Evolutionary conservation across 23 tunicate genomes (phyloP).

Genomic region (Corella eumyota): DNA sequence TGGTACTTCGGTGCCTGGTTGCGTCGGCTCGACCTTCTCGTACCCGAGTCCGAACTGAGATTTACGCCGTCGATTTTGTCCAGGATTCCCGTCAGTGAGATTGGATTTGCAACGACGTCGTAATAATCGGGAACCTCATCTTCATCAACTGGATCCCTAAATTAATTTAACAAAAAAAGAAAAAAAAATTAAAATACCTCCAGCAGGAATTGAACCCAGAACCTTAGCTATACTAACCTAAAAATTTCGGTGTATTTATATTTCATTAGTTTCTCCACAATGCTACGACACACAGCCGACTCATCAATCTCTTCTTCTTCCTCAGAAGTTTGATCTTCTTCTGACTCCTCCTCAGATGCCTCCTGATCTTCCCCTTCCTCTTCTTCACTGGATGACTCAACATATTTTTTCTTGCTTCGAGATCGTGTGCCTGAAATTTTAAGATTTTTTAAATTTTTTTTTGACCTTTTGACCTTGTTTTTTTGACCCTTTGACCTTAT

Average conservation of each 20-base stretch:
- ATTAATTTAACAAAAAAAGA: neutral
- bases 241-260: slow-evolving; percentile 52
- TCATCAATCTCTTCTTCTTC: slow-evolving; percentile 35
- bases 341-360: slow-evolving; percentile 17
- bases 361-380: slow-evolving; percentile 30
- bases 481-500: too few relatives aligned
- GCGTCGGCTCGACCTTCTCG: neutral
- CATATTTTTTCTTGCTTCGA: neutral
- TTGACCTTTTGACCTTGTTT: too few relatives aligned
- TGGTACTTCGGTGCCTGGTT: neutral
- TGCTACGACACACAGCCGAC: slow-evolving; percentile 11
- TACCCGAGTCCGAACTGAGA: neutral
- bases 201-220: too few relatives aligned
- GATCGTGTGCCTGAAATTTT: too few relatives aligned
- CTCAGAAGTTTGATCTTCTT: slow-evolving; percentile 13
- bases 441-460: too few relatives aligned
- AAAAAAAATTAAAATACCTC: too few relatives aligned
- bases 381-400: slow-evolving; percentile 1
- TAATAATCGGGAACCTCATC: slow-evolving; percentile 23
- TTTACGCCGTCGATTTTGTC: slow-evolving; percentile 9
- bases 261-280: slow-evolving; percentile 35
- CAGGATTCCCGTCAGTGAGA: slow-evolving; percentile 10
- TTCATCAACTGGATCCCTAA: slow-evolving; percentile 28
- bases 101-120: slow-evolving; percentile 23
- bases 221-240: too few relatives aligned